These are phyloP conservation scores for Salarias fasciatus DNA, from an alignment of 2,797 vertebrate genomes.

Conservation along the genomic window DNA sequence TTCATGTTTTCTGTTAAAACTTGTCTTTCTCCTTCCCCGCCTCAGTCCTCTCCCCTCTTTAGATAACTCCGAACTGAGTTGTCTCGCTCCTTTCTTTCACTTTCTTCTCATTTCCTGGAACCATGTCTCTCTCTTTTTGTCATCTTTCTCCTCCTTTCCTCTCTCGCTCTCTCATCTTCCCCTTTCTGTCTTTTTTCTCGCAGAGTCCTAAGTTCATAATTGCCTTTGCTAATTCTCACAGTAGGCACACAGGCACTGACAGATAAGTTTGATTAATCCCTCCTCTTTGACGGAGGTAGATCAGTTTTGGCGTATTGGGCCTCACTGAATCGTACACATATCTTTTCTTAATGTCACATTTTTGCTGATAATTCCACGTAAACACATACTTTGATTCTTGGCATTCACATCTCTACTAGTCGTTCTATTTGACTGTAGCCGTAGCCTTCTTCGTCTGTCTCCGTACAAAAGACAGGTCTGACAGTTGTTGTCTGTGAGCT, in stretches of 20 bases:
- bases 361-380: no score
- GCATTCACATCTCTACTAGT: no score
- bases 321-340: background rate
- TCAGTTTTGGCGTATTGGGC: background rate
- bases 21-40: conserved; percentile 54
- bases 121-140: conserved; percentile 37
- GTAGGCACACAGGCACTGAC: conserved; percentile 24
- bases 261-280: background rate
- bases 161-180: conserved; percentile 28
- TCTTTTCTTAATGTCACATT: no score
- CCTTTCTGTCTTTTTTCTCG: conserved; percentile 52
- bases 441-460: background rate
- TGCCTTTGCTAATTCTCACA: conserved; percentile 41
- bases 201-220: conserved; percentile 53
- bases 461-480: conserved; percentile 12
- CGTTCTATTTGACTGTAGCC: conserved; percentile 3
- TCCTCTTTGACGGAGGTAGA: background rate
- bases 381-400: no score
- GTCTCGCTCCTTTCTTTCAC: conserved; percentile 35
- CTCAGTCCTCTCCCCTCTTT: conserved; percentile 56
- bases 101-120: conserved; percentile 21
- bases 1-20: conserved; percentile 67
- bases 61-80: conserved; percentile 52
- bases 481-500: conserved; percentile 38
- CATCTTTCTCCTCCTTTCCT: conserved; percentile 53